Base-by-base conservation (phyloP, 2,888 invertebrate genomes). In the Pristionchus maxplancki region DNA sequence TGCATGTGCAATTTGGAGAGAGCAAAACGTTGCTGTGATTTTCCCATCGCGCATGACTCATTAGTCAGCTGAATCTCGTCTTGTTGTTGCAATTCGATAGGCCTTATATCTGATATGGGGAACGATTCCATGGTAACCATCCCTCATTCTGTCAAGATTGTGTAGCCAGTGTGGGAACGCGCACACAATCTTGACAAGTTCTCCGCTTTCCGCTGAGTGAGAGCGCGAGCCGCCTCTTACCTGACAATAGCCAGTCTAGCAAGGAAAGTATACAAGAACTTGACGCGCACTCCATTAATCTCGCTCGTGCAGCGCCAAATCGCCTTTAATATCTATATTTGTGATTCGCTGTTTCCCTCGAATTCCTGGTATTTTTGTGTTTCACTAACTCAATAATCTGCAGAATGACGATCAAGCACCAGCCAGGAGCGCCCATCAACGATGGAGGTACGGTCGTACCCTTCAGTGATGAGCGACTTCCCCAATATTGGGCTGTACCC, bases 361-460 rank as follows among this genome's bases (percentile, higher is more conserved):
- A 15, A n/a, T 20, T 58, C 24, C 58, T 58, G 20, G 24, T 11
- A 20, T n/a, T n/a, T 6, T 17, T 1, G n/a, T 58, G n/a, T 58
- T n/a, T 58, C 24, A 58, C 58, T 20, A n/a, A 20, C 1, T 20
- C 24, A 58, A 58, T 58, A n/a, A 58, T 20, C 20, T 67, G 28
- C 71, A 71, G 37, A 71, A 71, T 71, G 71, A 37, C 71, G 71
- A 71, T 71, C 71, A 37, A 71, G 40, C 71, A 37, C 15, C 71
- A 71, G 71, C 71, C 71, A 37, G 71, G 71, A 40, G 71, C 71
- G 40, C 71, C 71, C 71, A 71, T 71, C 71, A 24, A 71, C 1
- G 71, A 71, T 28, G 71, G 71, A 37, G 71, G 71, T 71, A 71
- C 64, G 64, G 64, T 64, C 28, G 48, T n/a, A n/a, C n/a, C n/a